Base-by-base conservation (phyloP, 1,140 invertebrate species). In the Brachionus manjavacas region DNA sequence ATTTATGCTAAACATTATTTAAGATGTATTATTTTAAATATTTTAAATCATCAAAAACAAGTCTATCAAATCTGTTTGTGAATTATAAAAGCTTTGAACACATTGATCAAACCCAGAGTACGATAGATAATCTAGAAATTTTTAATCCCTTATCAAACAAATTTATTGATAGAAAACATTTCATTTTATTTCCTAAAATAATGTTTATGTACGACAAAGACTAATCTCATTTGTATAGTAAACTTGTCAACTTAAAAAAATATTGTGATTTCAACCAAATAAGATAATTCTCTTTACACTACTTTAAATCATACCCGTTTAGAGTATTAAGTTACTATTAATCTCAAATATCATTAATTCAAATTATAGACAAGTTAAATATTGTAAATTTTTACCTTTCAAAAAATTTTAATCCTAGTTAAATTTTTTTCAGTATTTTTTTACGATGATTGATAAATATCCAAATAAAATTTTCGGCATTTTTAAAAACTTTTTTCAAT, bases 91-190 rank as follows among this genome's bases (percentile, higher is more conserved):
- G 52, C 52, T 60, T 60, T 60, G 52, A 60, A 20, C 16, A 23
- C n/a, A 60, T 60, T 60, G 52, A 60, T 23, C 52, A 60, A 60
- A 60, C 52, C 52, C 52, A 23, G 9, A 60, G 25, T 60, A 60
- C 52, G 20, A 60, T 68, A n/a, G 66, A 35, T 68, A 68, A 68
- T 68, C 66, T 68, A 68, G 23, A 68, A 31, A 39, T n/a, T 72
- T 72, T 72, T 39, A 72, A 72, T 72, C 68, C 68, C n/a, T 16
- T 72, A 41, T 72, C 68, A 72, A 72, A 72, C 31, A 72, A 16
- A 39, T 72, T 41, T 72, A 39, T 72, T 72, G 68, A 39, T 72
- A 72, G 31, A 20, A 72, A 72, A 72, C 68, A 72, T 72, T 72
- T 72, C 16, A 20, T 43, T 39, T 41, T 39, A 20, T 41, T 72